Evolutionary conservation across 2,888 invertebrate species (phyloP), one percentile per base, ranked within the genome.

Genomic region (Podabrus alpinus): DNA sequence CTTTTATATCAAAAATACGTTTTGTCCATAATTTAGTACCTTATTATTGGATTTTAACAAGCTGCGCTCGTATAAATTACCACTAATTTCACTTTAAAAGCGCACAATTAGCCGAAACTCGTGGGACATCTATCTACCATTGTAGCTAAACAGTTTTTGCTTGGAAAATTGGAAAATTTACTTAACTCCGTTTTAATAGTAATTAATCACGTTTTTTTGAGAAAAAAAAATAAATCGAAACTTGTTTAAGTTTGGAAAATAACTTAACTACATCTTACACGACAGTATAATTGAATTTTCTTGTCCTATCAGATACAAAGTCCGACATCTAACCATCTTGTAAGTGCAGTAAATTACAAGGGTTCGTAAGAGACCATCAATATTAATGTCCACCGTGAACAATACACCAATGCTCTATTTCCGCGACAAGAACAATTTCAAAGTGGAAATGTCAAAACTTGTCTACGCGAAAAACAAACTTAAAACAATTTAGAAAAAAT

Each of bases 331-430:
- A 77, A 73, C 81, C 76, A 80, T 79, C 80, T 79, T 71, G 71
- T 71, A 71, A 79, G 80, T 79, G 76, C 78, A 77, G 79, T 81
- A 80, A 80, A 80, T 81, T 81, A 81, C 80, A 79, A 79, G 80
- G 79, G 80, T 78, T 78, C 73, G 76, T 69, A 75, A 76, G 78
- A 77, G 74, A 71, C 80, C 78, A 80, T 80, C 80, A 80, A 80
- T 80, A 80, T 80, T 80, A 80, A 80, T 80, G 80, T 75, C 76
- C 80, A 79, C 79, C 75, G 71, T 76, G 78, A 79, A 77, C 45
- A 67, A 61, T 62, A 78, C 68, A 68, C 68, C 72, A 62, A 72
- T 72, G 68, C 59, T 72, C 72, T 72, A 61, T 67, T 29, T 68
- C 68, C 68, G 61, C 29, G 61, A 17, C 68, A 60, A 72, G 68